Conservation (phyloP, 1,140 invertebrate species). For the Tetramorium simillimum region DNA sequence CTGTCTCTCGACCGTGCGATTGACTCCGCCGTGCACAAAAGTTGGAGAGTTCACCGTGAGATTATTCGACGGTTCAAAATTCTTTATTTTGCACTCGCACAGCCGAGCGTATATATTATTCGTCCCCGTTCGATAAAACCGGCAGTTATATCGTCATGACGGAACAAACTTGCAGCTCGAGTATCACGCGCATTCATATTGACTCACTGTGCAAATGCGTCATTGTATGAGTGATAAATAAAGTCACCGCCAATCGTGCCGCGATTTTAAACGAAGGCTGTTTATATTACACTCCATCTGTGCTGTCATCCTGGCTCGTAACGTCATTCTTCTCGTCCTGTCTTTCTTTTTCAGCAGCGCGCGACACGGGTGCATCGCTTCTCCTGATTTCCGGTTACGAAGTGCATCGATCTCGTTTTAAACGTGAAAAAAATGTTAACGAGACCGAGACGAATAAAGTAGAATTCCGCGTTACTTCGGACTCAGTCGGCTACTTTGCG, state of each 20-base stretch:
- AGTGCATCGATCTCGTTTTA: background rate
- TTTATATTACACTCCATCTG: slow-evolving; percentile 9
- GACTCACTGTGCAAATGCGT: background rate
- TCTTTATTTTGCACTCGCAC: background rate
- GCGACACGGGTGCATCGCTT: background rate
- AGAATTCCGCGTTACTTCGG: background rate
- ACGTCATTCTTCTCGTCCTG: background rate
- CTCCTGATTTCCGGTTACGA: background rate
- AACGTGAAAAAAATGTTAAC: background rate
- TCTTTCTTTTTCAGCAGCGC: background rate
- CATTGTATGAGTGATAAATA: slow-evolving; percentile 9
- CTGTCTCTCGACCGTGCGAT: background rate
- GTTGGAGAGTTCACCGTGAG: background rate
- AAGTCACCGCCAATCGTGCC: slow-evolving; percentile 28
- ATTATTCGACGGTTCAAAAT: background rate
- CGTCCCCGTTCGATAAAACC: slow-evolving; percentile 14
- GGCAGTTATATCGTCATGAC: background rate
- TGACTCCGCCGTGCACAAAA: background rate
- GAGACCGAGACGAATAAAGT: background rate
- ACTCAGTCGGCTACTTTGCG: background rate
- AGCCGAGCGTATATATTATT: background rate
- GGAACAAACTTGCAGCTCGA: background rate
- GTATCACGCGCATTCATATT: background rate
- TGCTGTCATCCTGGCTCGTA: background rate
- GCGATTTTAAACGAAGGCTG: slow-evolving; percentile 32